These are phyloP conservation scores for Lordiphosa andalusiaca DNA, from an alignment of 2,888 invertebrate genomes.

Conservation along the genomic window DNA sequence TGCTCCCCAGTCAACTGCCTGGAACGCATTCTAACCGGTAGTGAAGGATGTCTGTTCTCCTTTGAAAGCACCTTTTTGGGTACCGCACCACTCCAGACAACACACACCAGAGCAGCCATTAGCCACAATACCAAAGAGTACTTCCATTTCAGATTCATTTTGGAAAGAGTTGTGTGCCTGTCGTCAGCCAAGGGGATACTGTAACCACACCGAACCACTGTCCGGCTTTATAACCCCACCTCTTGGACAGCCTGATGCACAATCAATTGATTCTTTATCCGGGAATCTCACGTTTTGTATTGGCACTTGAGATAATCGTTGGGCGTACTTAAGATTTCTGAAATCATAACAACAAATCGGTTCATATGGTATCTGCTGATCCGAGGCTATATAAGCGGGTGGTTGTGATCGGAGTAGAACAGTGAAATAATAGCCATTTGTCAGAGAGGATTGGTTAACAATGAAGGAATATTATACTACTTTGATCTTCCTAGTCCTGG, in stretches of 20 bases:
- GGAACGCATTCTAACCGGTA: background rate
- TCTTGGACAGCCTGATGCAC: no score
- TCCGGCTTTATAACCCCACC: constrained; percentile 37
- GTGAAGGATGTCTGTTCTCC: constrained; percentile 67
- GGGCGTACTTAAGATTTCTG: constrained; percentile 47
- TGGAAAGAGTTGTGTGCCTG: constrained; percentile 15
- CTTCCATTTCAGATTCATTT: constrained; percentile 6
- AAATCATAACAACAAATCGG: constrained; percentile 33
- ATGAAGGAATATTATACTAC: constrained; percentile 7
- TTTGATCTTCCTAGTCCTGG: constrained; percentile 28
- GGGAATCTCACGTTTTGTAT: constrained; percentile 33
- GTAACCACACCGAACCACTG: constrained; percentile 17
- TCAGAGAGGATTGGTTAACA: background rate
- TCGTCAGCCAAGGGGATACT: constrained; percentile 40
- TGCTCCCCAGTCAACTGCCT: constrained; percentile 37
- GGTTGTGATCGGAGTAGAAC: constrained; percentile 8
- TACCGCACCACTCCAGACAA: constrained; percentile 49
- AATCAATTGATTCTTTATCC: constrained; percentile 7
- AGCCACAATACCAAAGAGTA: constrained; percentile 9
- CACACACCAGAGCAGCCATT: constrained; percentile 8
- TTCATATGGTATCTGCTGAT: background rate
- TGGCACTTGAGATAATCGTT: constrained; percentile 43
- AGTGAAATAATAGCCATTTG: constrained; percentile 34
- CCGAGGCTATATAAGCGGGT: constrained; percentile 53
- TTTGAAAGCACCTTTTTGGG: constrained; percentile 30